Base-by-base conservation (phyloP, 2,797 vertebrate genomes). In the Notolepis coatsorum region DNA sequence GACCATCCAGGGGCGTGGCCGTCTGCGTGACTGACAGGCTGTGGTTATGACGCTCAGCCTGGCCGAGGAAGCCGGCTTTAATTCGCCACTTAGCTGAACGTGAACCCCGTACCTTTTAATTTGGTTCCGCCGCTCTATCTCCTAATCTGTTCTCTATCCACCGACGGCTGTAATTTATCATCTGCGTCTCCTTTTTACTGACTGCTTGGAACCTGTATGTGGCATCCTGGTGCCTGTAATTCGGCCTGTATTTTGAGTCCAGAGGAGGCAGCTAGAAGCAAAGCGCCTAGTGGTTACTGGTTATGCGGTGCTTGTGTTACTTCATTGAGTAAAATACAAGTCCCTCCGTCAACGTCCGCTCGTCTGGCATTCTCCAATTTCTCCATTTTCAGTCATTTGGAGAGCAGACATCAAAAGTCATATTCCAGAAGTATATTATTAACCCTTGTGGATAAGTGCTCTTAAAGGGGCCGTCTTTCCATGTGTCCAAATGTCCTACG, bases 71-170 rank as follows among this genome's bases (percentile, higher is more conserved):
- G 49, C 69, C 48, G 50, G 56, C 79, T 84, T 60, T 74, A 62
- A 78, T 73, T 56, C 47, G 61, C 71, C 68, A 52, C 43, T 20
- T n/a, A 54, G 28, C 65, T 50, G n/a, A 56, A 70, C 21, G 38
- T 57, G 41, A 77, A 65, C 3, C 7, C 24, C 61, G 64, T 60
- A 49, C 77, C 80, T 86, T 87, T 84, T 84, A 71, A 85, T 89
- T 88, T 84, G 3, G 41, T 66, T 55, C 67, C n/a, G 66, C 55
- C 55, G 39, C 55, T 70, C 51, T 41, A n/a, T 59, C 54, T 77
- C 51, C 49, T 72, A 65, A 79, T 68, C 68, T 67, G 53, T 74
- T 69, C 46, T 0, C n/a, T 1, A 61, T 79, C 68, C 39, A 1
- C 56, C 7, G 8, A 70, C n/a, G 62, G 73, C 68, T 80, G 50